Base-by-base conservation (phyloP, 2,113 vertebrate species). In the Callipepla californica region DNA sequence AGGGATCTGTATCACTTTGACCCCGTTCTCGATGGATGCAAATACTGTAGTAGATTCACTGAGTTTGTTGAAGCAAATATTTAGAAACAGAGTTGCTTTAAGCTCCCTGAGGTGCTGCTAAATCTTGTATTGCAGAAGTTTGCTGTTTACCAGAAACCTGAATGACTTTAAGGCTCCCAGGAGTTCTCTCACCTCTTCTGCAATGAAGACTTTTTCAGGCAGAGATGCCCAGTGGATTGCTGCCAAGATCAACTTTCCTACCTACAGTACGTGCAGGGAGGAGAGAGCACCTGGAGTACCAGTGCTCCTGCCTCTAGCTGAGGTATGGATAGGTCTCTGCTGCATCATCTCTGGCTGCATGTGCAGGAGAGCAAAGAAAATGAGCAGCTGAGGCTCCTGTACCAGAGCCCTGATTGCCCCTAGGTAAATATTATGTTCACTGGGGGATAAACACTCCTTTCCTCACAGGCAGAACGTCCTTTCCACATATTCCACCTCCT, bases 181-280 rank as follows among this genome's bases (percentile, higher is more conserved):
- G 94, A 87, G 95, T 36, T 63, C 44, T 91, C 73, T 94, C 57
- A 0, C 83, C 79, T 94, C 59, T 76, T 89, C 89, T 82, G 68
- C 40, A 72, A 44, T 67, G 69, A 58, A 86, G 80, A 94, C 19
- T 15, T 65, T 51, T 78, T 14, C 88, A 95, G 76, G 65, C 85
- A 92, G 80, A 92, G 76, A 67, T 88, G 51, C 28, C 47, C 75
- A 30, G 6, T 83, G 90, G 88, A 83, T 92, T 80, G 63, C 73
- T 93, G 94, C 96, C 96, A 96, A 96, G 72, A 96, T 88, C 65
- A 96, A 94, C 90, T 92, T 93, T 96, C 61, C 80, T 84, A n/a
- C 80, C 65, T 94, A 66, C 65, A 63, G 51, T 88, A 72, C 0
- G 6, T 88, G 85, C 13, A 10, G 59, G 38, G 88, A 85, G 82